These are phyloP conservation scores for Zophobas atratus DNA, from an alignment of 1,140 invertebrate species.

Conservation along the genomic window DNA sequence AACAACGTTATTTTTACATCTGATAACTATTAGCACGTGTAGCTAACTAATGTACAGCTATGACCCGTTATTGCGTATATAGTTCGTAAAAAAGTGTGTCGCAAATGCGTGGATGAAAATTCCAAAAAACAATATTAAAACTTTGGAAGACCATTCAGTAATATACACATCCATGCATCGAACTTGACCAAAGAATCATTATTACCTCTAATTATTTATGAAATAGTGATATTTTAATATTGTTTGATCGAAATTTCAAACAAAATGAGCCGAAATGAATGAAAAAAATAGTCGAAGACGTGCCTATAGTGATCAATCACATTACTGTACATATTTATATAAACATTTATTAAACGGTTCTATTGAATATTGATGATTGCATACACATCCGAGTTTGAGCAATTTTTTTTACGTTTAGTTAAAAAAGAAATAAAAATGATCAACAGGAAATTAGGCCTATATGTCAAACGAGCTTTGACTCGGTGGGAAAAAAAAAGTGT, in stretches of 20 bases:
- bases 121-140: constrained; percentile 56
- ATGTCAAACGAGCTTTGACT: constrained; percentile 6
- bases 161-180: constrained; percentile 50
- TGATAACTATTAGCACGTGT: constrained; percentile 59
- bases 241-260: constrained; percentile 50
- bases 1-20: constrained; percentile 52
- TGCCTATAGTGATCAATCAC: constrained; percentile 57
- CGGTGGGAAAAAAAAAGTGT: neutral
- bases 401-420: constrained; percentile 50
- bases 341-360: constrained; percentile 51
- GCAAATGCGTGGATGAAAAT: constrained; percentile 44
- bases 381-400: constrained; percentile 55
- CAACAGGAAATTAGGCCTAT: constrained; percentile 43
- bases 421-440: constrained; percentile 34
- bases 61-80: constrained; percentile 48
- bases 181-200: constrained; percentile 43
- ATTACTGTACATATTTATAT: constrained; percentile 56
- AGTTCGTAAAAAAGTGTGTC: constrained; percentile 49
- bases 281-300: constrained; percentile 43
- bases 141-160: constrained; percentile 58
- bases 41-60: constrained; percentile 50
- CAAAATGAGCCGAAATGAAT: constrained; percentile 42
- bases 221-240: constrained; percentile 51
- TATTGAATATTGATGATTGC: constrained; percentile 54
- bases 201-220: constrained; percentile 47